Conservation (phyloP, 2,888 invertebrate genomes). For the Eupeodes luniger region DNA sequence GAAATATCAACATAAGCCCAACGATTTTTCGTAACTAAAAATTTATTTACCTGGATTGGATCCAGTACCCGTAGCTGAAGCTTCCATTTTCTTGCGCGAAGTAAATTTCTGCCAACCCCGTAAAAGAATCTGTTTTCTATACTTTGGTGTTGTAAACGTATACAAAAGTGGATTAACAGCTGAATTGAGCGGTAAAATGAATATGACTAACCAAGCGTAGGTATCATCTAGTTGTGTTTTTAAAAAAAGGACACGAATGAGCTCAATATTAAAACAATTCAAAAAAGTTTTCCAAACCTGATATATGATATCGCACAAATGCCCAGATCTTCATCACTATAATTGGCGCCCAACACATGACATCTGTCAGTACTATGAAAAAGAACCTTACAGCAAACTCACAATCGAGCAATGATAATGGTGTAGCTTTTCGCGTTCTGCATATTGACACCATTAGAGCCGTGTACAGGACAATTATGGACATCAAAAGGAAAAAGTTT, state of each 20-base stretch:
- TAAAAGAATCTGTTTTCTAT: slow-evolving; percentile 85
- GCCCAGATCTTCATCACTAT: slow-evolving; percentile 87
- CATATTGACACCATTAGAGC: slow-evolving; percentile 88
- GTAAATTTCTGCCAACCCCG: slow-evolving; percentile 84
- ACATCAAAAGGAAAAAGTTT: slow-evolving; percentile 86
- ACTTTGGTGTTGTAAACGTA: slow-evolving; percentile 88
- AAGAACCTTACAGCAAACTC: slow-evolving; percentile 88
- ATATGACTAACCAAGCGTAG: slow-evolving; percentile 88
- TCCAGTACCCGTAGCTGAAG: slow-evolving; percentile 81
- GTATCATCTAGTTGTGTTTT: slow-evolving; percentile 85
- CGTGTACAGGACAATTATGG: slow-evolving; percentile 86
- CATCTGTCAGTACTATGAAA: slow-evolving; percentile 89
- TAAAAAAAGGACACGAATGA: not conserved
- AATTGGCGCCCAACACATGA: slow-evolving; percentile 89
- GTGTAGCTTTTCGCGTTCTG: slow-evolving; percentile 86
- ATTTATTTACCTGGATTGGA: slow-evolving; percentile 80
- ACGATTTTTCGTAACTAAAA: not conserved
- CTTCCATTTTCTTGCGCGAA: slow-evolving; percentile 81
- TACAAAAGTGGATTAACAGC: slow-evolving; percentile 88
- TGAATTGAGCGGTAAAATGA: slow-evolving; percentile 88
- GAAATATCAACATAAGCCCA: not conserved
- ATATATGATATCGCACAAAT: slow-evolving; percentile 85
- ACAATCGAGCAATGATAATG: slow-evolving; percentile 86
- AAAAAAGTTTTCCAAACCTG: slow-evolving; percentile 83
- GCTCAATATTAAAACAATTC: not conserved